Evolutionary conservation across 2,113 vertebrate species (phyloP).

Genomic region (Electrona antarctica): DNA sequence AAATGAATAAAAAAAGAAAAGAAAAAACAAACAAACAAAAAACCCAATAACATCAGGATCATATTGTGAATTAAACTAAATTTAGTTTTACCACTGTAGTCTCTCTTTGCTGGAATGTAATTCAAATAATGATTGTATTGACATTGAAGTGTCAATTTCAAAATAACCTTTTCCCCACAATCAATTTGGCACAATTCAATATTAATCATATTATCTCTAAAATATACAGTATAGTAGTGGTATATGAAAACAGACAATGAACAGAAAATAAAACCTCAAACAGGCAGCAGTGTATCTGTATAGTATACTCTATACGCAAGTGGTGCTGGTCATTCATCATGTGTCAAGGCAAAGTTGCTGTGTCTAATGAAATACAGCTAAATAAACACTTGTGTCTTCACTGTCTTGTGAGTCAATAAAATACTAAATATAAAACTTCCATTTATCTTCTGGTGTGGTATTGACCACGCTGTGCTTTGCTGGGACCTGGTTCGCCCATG

Average conservation of each 20-base stretch:
- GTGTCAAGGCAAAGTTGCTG: constrained; percentile 10
- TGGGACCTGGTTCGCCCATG: background rate
- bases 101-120: constrained; percentile 56
- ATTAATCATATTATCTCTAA: constrained; percentile 16
- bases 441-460: constrained; percentile 8
- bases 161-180: constrained; percentile 21
- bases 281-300: constrained; percentile 4
- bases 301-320: background rate
- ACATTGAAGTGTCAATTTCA: constrained; percentile 19
- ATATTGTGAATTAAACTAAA: background rate
- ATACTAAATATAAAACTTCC: constrained; percentile 33
- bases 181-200: constrained; percentile 49
- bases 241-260: constrained; percentile 16
- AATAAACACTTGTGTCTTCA: constrained; percentile 26
- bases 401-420: constrained; percentile 38
- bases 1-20: too few species aligned
- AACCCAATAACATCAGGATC: constrained; percentile 10
- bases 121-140: constrained; percentile 19
- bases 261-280: constrained; percentile 16
- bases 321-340: constrained; percentile 19
- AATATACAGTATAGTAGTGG: background rate
- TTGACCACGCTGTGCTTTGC: constrained; percentile 14
- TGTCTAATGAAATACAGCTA: constrained; percentile 26
- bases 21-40: too few species aligned
- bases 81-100: too few species aligned